Evolutionary conservation across 2,888 invertebrate genomes (phyloP).

Genomic region (Callimorpha dominula): DNA sequence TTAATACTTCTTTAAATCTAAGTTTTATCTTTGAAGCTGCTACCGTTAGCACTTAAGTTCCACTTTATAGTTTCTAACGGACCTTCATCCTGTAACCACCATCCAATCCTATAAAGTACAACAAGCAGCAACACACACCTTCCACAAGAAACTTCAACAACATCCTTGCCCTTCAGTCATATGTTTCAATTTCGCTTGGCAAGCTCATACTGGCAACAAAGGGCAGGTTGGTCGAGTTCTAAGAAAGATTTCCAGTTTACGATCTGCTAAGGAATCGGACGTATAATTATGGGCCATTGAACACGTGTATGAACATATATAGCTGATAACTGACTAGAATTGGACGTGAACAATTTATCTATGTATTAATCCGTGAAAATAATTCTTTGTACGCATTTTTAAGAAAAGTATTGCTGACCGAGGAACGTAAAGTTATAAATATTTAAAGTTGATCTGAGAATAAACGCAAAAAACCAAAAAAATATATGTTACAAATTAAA

Average conservation of each 20-base stretch:
- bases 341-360: conserved; percentile 32
- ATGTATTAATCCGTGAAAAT: no score
- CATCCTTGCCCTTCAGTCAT: conserved; percentile 13
- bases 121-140: conserved; percentile 21
- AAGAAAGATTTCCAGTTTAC: conserved; percentile 60
- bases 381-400: no score
- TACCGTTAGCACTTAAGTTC: conserved; percentile 67
- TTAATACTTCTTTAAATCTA: conserved; percentile 35
- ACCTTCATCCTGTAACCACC: conserved; percentile 61
- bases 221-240: conserved; percentile 27
- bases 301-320: conserved; percentile 47
- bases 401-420: no score
- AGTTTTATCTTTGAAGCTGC: conserved; percentile 47
- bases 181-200: conserved; percentile 30
- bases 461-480: no score
- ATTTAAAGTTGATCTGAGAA: no score
- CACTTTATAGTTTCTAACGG: conserved; percentile 71
- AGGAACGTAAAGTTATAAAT: no score
- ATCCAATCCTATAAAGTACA: conserved; percentile 51
- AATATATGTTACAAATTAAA: no score
- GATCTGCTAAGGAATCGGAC: conserved; percentile 61
- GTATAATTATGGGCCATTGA: conserved; percentile 59
- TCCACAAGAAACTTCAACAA: background rate
- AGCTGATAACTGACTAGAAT: conserved; percentile 30
- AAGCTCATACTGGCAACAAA: background rate